Evolutionary conservation across 2,797 vertebrate species (phyloP).

Genomic region (Acropternis orthonyx): DNA sequence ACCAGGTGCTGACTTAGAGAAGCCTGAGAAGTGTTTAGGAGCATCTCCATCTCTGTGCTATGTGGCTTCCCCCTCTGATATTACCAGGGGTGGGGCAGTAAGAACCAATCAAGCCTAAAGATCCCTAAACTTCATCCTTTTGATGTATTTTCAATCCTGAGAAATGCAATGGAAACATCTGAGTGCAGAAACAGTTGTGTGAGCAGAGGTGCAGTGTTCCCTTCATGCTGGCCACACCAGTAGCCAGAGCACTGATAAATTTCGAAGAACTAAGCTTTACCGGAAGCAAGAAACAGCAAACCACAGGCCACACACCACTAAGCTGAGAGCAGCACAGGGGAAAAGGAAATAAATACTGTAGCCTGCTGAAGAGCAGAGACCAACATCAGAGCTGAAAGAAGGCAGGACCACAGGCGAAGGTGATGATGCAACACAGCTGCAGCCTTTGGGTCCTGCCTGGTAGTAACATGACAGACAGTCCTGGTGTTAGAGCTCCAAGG

Average conservation of each 20-base stretch:
- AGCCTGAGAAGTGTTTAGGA: neutral
- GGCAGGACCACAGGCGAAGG: neutral
- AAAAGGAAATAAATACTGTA: neutral
- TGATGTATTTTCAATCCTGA: neutral
- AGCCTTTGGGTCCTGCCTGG: neutral
- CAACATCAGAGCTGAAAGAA: neutral
- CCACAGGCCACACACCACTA: neutral
- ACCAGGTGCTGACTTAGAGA: neutral
- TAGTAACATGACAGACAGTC: neutral
- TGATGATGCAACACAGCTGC: neutral
- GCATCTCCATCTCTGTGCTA: accelerated
- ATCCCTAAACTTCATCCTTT: neutral
- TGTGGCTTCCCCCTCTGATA: neutral
- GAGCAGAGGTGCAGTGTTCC: neutral
- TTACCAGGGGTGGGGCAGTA: accelerated
- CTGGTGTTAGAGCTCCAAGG: accelerated
- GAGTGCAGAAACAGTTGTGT: accelerated
- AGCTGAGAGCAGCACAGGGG: neutral
- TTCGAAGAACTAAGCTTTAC: neutral
- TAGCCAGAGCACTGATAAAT: neutral
- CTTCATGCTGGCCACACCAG: neutral
- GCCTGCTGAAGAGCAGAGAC: neutral
- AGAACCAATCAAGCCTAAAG: neutral
- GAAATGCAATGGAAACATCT: neutral
- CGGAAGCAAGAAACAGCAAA: neutral